Evolutionary conservation across 2,797 vertebrate genomes (phyloP), one percentile per base, ranked within the genome.

Genomic region (Neostethus bicornis): DNA sequence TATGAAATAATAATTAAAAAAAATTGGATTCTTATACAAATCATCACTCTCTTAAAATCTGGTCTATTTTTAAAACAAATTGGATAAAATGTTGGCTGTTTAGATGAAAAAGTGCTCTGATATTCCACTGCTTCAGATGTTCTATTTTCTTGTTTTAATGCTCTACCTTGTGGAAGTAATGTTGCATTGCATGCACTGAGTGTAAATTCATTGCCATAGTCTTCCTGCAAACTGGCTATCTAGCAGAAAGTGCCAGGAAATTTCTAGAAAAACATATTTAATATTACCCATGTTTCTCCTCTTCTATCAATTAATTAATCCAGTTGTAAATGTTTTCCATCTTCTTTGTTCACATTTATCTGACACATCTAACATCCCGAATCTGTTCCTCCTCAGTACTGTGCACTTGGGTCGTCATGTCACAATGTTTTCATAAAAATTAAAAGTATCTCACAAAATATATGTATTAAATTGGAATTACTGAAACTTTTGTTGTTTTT

Each of bases 121-220:
- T 2, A n/a, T 17, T 9, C 5, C 8, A 3, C 8, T 2, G 4
- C 25, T 16, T 7, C 12, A 5, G 2, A 10, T 5, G 14, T 38
- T 28, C 38, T 13, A 25, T 49, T 1, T 20, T 50, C 5, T 1
- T 51, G 19, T 1, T 42, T 46, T 60, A 82, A 54, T 3, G 0
- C 20, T 54, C 83, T 83, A 37, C 57, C 85, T 26, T 58, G 81
- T 91, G 91, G 83, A 61, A 4, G 42, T 7, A 13, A 19, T 4
- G 3, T 1, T 49, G 19, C 48, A 73, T 51, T 66, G 41, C 71
- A 75, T 23, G 29, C 8, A 4, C 34, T 19, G 2, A 29, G 5
- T 7, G 4, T 11, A 59, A 3, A 20, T 7, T 42, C 54, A 50
- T 63, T 68, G 5, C 7, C 6, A 29, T 57, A 45, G 50, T 17